A percentile compares a stretch with the other conserved stretches of the same genome.
Conservation (phyloP, 2,797 vertebrate species). For the Luscinia megarhynchos region DNA sequence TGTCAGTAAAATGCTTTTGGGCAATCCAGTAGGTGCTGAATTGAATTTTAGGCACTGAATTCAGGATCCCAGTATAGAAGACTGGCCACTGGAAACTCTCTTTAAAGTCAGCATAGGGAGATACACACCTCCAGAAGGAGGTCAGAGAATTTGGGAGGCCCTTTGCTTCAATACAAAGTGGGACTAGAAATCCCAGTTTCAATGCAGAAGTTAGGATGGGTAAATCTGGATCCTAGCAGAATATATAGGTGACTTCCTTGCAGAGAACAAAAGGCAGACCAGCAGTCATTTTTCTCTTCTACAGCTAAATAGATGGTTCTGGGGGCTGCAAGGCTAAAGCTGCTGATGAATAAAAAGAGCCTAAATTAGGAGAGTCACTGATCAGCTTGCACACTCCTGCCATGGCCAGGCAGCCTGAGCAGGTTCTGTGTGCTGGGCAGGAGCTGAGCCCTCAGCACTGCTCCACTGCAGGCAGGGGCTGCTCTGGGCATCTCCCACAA, state of each 20-base stretch:
- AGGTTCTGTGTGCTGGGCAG: fast-evolving
- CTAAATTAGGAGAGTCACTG: background rate
- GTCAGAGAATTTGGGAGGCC: background rate
- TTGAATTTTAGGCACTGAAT: background rate
- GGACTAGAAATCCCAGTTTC: background rate
- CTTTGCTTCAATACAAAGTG: background rate
- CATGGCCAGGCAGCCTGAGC: background rate
- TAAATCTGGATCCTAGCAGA: background rate
- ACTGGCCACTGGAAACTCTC: background rate
- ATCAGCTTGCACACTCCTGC: background rate
- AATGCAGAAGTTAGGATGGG: background rate
- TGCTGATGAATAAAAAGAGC: background rate
- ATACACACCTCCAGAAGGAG: background rate
- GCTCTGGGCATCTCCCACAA: background rate
- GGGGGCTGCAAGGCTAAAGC: background rate
- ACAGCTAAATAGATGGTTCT: background rate
- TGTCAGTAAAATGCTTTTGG: background rate
- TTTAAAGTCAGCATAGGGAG: background rate
- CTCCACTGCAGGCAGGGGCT: fast-evolving
- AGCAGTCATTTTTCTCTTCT: background rate
- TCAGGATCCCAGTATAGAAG: background rate
- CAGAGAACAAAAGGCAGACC: background rate
- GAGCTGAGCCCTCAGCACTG: background rate
- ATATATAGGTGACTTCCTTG: background rate
- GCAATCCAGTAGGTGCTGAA: background rate